Percentiles rank a stretch among this genome's conserved stretches.
Evolutionary conservation across 2,888 invertebrate species (phyloP).

Genomic region (Eumacrocentrus americanus): DNA sequence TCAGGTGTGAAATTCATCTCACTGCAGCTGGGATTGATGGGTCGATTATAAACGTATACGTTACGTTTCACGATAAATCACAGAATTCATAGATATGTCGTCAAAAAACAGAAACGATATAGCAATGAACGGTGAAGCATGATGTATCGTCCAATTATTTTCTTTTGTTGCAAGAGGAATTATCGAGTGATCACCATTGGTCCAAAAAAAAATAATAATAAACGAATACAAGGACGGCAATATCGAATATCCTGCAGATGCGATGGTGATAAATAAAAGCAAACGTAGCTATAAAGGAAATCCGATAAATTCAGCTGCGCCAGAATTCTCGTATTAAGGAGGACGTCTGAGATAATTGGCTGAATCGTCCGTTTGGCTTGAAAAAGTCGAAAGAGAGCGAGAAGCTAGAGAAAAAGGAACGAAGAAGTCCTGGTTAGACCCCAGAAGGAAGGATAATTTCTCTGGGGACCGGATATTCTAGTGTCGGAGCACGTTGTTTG

Average conservation of each 20-base stretch:
- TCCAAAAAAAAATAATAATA: background rate
- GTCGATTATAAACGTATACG: background rate
- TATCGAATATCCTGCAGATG: conserved; percentile 8
- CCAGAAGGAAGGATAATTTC: conserved; percentile 33
- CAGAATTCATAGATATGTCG: background rate
- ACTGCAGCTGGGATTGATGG: conserved; percentile 8
- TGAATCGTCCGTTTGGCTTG: conserved; percentile 32
- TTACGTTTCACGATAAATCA: conserved; percentile 12
- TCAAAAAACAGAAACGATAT: background rate
- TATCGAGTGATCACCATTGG: background rate
- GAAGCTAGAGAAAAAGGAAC: conserved; percentile 3
- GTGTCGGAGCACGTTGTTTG: conserved; percentile 5
- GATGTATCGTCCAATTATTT: conserved; percentile 9
- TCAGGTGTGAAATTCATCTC: conserved; percentile 15
- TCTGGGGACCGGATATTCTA: conserved; percentile 28
- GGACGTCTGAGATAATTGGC: conserved; percentile 37
- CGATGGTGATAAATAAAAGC: conserved; percentile 31
- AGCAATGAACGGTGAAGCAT: background rate
- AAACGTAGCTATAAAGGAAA: conserved; percentile 28
- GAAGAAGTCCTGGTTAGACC: conserved; percentile 13
- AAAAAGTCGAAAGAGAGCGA: background rate
- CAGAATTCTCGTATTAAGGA: conserved; percentile 28
- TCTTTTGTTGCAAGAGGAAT: background rate
- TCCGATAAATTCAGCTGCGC: conserved; percentile 33
- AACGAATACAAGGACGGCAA: background rate